These are phyloP conservation scores for Caenorhabditis sp. DNA, from an alignment of 2,888 invertebrate species.

Conservation along the genomic window DNA sequence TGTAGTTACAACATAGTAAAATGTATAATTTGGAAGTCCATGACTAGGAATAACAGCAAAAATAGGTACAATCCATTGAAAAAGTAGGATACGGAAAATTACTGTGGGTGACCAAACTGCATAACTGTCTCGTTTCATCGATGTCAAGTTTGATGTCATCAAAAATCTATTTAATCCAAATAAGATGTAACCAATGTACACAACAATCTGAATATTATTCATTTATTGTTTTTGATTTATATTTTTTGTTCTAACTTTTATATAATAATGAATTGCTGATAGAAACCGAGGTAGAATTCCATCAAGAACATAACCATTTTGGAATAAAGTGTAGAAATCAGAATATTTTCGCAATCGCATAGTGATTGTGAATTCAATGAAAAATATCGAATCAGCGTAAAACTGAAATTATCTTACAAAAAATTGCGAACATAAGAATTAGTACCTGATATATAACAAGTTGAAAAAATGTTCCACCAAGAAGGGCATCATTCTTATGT, in stretches of 20 bases:
- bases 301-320: slow-evolving; percentile 7
- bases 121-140: slow-evolving; percentile 22
- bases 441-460: slow-evolving; percentile 23
- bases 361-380: slow-evolving; percentile 31
- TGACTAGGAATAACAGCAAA: slow-evolving; percentile 25
- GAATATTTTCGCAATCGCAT: slow-evolving; percentile 36
- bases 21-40: slow-evolving; percentile 13
- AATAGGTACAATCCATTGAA: slow-evolving; percentile 24
- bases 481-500: slow-evolving; percentile 13
- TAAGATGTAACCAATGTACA: slow-evolving; percentile 22
- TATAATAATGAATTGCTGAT: slow-evolving; percentile 35
- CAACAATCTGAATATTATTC: slow-evolving; percentile 10
- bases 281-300: slow-evolving; percentile 16
- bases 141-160: slow-evolving; percentile 16
- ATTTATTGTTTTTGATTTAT: background rate
- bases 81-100: slow-evolving; percentile 5
- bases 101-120: slow-evolving; percentile 14
- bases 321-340: slow-evolving; percentile 26
- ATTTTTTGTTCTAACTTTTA: slow-evolving; percentile 15
- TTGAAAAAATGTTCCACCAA: slow-evolving; percentile 28
- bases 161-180: slow-evolving; percentile 23
- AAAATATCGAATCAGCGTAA: slow-evolving; percentile 23
- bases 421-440: background rate
- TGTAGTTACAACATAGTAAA: slow-evolving; percentile 12
- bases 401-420: slow-evolving; percentile 16